A percentile compares a stretch with the other conserved stretches of the same genome.
phyloP scores from a whole-genome alignment of 2,113 vertebrate genomes.

The Erythrocercus mccallii region DNA sequence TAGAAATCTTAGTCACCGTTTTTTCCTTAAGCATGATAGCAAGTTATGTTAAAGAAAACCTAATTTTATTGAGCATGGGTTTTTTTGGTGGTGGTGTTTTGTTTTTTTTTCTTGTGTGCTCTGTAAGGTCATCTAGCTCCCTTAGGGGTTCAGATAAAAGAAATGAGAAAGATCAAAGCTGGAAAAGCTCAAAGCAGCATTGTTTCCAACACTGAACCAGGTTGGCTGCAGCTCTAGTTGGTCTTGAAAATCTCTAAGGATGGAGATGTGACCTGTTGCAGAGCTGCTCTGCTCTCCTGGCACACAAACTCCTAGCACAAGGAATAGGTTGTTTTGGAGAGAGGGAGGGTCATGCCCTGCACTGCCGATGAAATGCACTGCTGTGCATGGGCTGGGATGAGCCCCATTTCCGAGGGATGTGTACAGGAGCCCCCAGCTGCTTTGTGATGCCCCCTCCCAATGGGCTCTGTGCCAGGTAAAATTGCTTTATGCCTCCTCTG shows the following conservation, averaged over 20 bases:
- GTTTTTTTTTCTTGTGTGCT: not conserved
- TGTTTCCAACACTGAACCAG: not conserved
- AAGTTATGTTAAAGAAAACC: not conserved
- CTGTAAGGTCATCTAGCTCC: not conserved
- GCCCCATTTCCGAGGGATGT: fast-evolving
- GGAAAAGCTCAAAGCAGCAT: conserved; percentile 31
- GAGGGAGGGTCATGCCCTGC: fast-evolving
- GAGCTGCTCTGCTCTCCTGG: not conserved
- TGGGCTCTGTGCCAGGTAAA: not conserved
- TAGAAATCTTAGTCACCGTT: not conserved
- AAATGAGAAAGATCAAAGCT: conserved; percentile 37
- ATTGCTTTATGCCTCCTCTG: not conserved
- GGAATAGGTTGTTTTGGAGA: not conserved
- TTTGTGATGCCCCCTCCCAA: not conserved
- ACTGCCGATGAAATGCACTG: not conserved
- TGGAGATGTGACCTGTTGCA: not conserved
- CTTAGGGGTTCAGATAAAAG: conserved; percentile 20
- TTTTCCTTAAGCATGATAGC: not conserved
- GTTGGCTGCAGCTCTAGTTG: not conserved
- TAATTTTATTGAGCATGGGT: not conserved
- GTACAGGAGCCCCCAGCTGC: not conserved
- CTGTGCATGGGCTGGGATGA: not conserved
- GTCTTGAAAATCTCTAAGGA: conserved; percentile 4
- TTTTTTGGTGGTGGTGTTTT: not conserved
- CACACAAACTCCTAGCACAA: fast-evolving